A percentile compares a stretch with the other conserved stretches of the same genome.
phyloP scores from a whole-genome alignment of 2,888 invertebrate genomes.

The Calliopum simillimum region DNA sequence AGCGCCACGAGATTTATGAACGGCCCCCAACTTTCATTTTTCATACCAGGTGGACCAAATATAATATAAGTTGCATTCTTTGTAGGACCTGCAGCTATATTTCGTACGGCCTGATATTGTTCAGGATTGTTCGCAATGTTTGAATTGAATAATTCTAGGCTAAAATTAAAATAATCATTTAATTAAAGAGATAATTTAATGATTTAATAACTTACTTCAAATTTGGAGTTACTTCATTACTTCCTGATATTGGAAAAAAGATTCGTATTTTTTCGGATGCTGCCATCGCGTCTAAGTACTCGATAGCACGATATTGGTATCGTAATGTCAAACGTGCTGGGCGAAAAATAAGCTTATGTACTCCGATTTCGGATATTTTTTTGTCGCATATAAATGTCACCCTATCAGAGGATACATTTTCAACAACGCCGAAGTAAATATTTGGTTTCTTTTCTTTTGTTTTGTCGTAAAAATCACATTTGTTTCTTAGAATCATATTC shows the following conservation, averaged over 20 bases:
- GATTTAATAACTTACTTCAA: not conserved
- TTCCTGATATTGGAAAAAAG: not conserved
- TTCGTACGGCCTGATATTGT: conserved; percentile 75
- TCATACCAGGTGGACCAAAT: conserved; percentile 91
- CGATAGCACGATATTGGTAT: conserved; percentile 25
- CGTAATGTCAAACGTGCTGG: conserved; percentile 22
- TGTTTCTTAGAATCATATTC: not conserved
- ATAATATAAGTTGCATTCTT: conserved; percentile 82
- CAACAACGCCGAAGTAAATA: not conserved
- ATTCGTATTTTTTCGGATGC: not conserved
- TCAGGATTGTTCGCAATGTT: conserved; percentile 70
- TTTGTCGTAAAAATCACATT: not conserved
- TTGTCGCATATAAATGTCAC: not conserved
- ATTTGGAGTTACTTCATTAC: not conserved
- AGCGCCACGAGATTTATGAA: not conserved
- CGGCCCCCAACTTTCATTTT: no score
- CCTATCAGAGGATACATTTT: conserved; percentile 9
- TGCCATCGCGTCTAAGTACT: not conserved
- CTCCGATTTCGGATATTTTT: conserved; percentile 3
- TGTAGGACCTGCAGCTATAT: conserved; percentile 74
- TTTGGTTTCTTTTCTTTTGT: not conserved
- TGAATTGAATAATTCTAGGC: conserved; percentile 53
- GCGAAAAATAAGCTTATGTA: conserved; percentile 14
- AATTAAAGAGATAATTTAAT: not conserved
- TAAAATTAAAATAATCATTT: conserved; percentile 31